phyloP scores from a whole-genome alignment of 2,888 invertebrate species.

The Drosophila acutilabella region DNA sequence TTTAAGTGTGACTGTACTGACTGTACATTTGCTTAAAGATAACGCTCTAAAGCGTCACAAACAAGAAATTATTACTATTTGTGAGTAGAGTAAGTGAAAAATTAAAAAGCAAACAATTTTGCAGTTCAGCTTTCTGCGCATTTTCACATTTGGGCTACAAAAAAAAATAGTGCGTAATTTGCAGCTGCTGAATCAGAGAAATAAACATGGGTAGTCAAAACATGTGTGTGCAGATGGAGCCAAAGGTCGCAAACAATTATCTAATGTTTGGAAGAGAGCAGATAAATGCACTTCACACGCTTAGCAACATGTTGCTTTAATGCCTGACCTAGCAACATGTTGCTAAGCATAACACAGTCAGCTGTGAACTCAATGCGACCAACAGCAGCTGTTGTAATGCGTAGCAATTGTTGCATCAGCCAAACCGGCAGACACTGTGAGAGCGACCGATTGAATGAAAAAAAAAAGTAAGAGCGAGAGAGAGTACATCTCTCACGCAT shows the following conservation, averaged over 20 bases:
- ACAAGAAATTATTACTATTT: neutral
- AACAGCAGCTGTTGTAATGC: constrained; percentile 65
- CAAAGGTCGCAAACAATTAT: neutral
- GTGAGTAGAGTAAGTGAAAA: neutral
- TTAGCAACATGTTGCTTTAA: constrained; percentile 50
- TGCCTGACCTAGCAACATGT: constrained; percentile 40
- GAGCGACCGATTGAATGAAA: constrained; percentile 35
- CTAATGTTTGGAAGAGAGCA: neutral
- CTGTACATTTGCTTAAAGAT: too few species aligned
- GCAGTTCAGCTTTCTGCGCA: constrained; percentile 12
- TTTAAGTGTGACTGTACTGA: too few species aligned
- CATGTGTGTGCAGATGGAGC: neutral
- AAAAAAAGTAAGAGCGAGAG: constrained; percentile 31
- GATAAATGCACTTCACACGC: neutral
- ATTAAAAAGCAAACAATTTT: constrained; percentile 2
- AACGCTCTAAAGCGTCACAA: too few species aligned
- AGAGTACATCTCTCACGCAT: constrained; percentile 43
- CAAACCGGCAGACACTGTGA: constrained; percentile 45
- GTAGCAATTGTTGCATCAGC: constrained; percentile 72
- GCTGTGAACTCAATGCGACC: constrained; percentile 41
- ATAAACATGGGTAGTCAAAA: neutral
- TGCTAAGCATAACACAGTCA: constrained; percentile 24
- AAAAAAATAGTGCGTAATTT: constrained; percentile 29
- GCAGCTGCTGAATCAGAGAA: neutral
- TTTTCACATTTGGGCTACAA: constrained; percentile 9